Evolutionary conservation across 2,888 invertebrate genomes (phyloP), one percentile per base, ranked within the genome.

Genomic region (Chesias legatella): DNA sequence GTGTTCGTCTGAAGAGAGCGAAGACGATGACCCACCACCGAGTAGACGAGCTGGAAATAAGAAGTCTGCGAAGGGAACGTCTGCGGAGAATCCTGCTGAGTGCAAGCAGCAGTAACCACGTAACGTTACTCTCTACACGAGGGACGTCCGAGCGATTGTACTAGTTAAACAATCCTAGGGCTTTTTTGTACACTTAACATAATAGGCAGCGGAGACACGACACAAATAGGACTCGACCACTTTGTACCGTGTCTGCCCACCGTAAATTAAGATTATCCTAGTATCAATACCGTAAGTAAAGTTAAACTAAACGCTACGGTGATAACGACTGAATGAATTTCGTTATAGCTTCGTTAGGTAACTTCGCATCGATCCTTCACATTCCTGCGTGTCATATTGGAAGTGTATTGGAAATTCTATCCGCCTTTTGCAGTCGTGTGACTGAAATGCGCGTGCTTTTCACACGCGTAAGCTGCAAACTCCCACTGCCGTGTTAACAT

Each of bases 21-120:
- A 90, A 29, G 90, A 89, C 24, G 90, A 90, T 37, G 89, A 90
- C 53, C 83, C 81, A 1, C 72, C 80, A 38, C 76, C 82, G 43
- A 62, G 82, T 60, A 76, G 80, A 70, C 85, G 80, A 60, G 71
- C 56, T 67, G 11, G 7, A 32, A 36, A 21, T 17, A 85, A 73
- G 77, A 77, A 77, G 45, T 53, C 64, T 22, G 50, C 43, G 55
- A 81, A 79, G 52, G 53, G 47, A 6, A 47, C 49, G 4, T 57
- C 52, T 7, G 63, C 60, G 10, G 73, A 79, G 24, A 85, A 84
- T 67, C 91, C 91, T 42, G 90, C 91, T 51, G 93, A 94, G 61
- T 94, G 94, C 89, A 92, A 92, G 75, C 93, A 92, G 63, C 94
- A 94, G 86, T 94, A 92, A 86, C 65, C 20, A 30, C n/a, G n/a